Percentiles rank a stretch among this genome's conserved stretches.
These are phyloP conservation scores for Tapera naevia DNA, from an alignment of 2,797 vertebrate genomes.

Conservation along the genomic window DNA sequence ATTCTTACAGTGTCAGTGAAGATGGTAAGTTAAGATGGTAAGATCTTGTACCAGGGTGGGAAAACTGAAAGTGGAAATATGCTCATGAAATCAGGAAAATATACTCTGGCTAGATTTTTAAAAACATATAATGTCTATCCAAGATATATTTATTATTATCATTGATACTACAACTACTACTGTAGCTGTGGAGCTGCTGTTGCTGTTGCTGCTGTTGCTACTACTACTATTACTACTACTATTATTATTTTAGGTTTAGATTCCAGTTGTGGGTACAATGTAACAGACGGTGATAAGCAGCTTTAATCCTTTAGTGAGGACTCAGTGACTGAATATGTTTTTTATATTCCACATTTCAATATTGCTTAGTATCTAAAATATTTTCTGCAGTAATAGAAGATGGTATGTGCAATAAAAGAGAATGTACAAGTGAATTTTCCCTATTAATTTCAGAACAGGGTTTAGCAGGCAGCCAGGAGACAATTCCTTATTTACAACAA, in stretches of 20 bases:
- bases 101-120: not conserved
- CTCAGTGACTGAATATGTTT: not conserved
- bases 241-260: not conserved
- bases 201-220: too few relatives aligned
- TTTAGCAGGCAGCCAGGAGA: not conserved
- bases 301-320: not conserved
- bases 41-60: not conserved
- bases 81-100: not conserved
- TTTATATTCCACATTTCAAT: not conserved
- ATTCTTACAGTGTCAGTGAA: not conserved
- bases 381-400: not conserved
- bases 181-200: too few relatives aligned
- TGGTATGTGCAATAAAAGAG: not conserved
- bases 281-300: not conserved
- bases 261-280: not conserved
- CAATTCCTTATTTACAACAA: not conserved
- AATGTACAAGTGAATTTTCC: not conserved
- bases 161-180: not conserved
- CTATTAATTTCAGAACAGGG: not conserved
- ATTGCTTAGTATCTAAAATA: not conserved
- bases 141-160: not conserved
- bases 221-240: not conserved
- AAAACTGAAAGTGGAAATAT: not conserved
- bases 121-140: not conserved
- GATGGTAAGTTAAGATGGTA: fast-evolving